Evolutionary conservation across 2,888 invertebrate genomes (phyloP).

Genomic region (Melieria picta): DNA sequence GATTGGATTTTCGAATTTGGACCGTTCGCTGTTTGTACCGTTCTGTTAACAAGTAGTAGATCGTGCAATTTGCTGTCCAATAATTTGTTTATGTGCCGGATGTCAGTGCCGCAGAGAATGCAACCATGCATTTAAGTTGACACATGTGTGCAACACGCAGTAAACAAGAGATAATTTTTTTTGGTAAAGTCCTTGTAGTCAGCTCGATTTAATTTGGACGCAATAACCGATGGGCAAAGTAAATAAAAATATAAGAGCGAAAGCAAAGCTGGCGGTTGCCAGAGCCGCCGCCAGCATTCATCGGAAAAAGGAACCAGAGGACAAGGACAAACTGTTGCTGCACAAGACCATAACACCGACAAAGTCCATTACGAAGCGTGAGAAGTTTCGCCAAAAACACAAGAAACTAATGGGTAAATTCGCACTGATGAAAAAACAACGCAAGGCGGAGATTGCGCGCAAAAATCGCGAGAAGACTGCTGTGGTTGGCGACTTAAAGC

Average conservation of each 20-base stretch:
- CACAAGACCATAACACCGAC: constrained; percentile 53
- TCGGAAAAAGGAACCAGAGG: neutral
- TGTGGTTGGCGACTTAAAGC: constrained; percentile 58
- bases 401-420: constrained; percentile 58
- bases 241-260: constrained; percentile 51
- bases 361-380: constrained; percentile 56
- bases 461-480: constrained; percentile 57
- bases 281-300: constrained; percentile 14
- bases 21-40: too few species aligned
- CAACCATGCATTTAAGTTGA: too few species aligned
- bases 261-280: constrained; percentile 50
- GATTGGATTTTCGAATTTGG: too few species aligned
- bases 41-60: too few species aligned
- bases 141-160: too few species aligned
- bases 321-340: constrained; percentile 44
- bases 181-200: too few species aligned
- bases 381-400: constrained; percentile 57
- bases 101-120: too few species aligned
- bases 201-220: too few species aligned
- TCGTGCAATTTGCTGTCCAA: too few species aligned
- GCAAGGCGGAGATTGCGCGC: constrained; percentile 54
- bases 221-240: constrained; percentile 45
- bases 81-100: too few species aligned
- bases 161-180: too few species aligned
- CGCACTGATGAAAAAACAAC: constrained; percentile 50